Conservation (phyloP, 1,140 invertebrate genomes). For the Drosophila dunni region DNA sequence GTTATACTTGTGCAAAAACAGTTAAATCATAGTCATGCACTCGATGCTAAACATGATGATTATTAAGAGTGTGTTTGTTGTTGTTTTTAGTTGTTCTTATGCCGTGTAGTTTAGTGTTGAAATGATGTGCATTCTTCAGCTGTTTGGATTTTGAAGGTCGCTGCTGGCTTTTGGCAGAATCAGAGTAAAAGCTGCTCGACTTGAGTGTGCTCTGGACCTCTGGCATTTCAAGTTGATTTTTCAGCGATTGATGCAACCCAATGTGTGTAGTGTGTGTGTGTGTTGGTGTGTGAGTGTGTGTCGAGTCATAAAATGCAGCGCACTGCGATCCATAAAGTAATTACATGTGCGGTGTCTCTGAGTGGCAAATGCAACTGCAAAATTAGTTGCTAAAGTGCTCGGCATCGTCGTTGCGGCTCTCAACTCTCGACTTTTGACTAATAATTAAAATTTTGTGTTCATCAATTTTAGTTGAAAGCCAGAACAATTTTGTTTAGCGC, state of each 20-base stretch:
- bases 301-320: constrained; percentile 61
- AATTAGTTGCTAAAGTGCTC: constrained; percentile 68
- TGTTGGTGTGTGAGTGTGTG: neutral
- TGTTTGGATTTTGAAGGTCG: constrained; percentile 57
- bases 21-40: constrained; percentile 18
- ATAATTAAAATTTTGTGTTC: constrained; percentile 67
- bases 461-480: constrained; percentile 42
- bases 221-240: constrained; percentile 60
- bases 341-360: constrained; percentile 48
- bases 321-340: constrained; percentile 75
- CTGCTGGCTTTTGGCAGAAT: constrained; percentile 69
- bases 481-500: constrained; percentile 39
- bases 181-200: constrained; percentile 78
- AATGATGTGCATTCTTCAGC: constrained; percentile 62
- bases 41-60: constrained; percentile 18
- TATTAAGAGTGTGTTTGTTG: constrained; percentile 15
- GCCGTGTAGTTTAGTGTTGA: neutral
- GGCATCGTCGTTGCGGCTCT: constrained; percentile 19
- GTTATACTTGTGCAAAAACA: neutral
- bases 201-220: constrained; percentile 54
- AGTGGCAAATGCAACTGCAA: constrained; percentile 48
- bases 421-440: neutral
- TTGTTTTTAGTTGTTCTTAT: neutral
- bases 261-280: neutral
- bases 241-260: constrained; percentile 11